These are phyloP conservation scores for Laodelphax striatellus DNA, from an alignment of 1,140 invertebrate species.

Conservation along the genomic window DNA sequence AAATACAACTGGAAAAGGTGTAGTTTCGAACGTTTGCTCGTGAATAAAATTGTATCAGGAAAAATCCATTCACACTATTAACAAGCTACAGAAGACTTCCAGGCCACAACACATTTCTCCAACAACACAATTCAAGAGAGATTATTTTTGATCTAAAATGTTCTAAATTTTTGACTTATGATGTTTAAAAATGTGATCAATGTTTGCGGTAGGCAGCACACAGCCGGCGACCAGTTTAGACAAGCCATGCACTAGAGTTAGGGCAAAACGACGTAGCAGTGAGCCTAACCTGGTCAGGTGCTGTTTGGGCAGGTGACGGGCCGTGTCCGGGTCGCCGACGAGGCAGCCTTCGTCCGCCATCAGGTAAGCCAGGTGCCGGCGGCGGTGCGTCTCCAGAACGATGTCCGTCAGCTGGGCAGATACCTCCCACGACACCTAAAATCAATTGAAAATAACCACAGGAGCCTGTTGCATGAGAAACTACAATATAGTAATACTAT, in stretches of 20 bases:
- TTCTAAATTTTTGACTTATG: too few species aligned
- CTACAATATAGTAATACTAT: too few species aligned
- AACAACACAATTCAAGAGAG: too few species aligned
- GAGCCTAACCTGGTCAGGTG: constrained; percentile 51
- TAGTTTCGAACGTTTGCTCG: too few species aligned
- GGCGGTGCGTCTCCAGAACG: constrained; percentile 78
- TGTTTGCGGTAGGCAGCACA: neutral
- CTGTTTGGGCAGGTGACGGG: constrained; percentile 84
- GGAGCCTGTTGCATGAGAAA: too few species aligned
- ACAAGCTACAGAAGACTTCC: too few species aligned
- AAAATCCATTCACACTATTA: too few species aligned
- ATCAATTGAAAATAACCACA: neutral
- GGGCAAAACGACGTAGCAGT: constrained; percentile 11
- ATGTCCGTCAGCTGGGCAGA: constrained; percentile 68
- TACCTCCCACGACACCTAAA: constrained; percentile 40
- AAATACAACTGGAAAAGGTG: too few species aligned
- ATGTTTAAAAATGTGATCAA: neutral
- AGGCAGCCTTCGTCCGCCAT: constrained; percentile 90
- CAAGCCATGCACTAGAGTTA: neutral
- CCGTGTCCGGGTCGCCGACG: constrained; percentile 78
- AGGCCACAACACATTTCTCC: too few species aligned
- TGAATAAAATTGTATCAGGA: too few species aligned
- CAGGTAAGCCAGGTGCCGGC: constrained; percentile 85
- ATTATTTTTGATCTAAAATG: too few species aligned
- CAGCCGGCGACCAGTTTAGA: neutral